Conservation (phyloP, 2,113 vertebrate species). For the Chaetodon auriga region DNA sequence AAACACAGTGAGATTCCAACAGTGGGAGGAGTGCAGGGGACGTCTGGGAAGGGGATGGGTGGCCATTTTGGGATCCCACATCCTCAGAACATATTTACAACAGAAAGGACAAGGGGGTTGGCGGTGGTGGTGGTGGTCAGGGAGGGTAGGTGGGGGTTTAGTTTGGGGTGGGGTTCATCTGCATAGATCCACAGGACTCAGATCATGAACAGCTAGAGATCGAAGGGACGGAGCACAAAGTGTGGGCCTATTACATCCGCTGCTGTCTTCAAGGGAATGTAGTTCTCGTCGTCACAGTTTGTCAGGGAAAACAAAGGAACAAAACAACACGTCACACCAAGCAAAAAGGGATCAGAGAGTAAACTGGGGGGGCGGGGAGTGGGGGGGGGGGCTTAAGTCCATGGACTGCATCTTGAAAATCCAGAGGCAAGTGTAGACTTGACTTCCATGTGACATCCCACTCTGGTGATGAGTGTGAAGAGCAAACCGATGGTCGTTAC, state of each 20-base stretch:
- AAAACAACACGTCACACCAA: conserved; percentile 17
- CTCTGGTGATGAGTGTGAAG: conserved; percentile 16
- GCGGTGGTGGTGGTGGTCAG: conserved; percentile 17
- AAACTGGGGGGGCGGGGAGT: neutral
- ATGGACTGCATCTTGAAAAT: conserved; percentile 17
- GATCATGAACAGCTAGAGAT: conserved; percentile 63
- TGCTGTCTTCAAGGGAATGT: conserved; percentile 67
- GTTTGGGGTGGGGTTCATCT: conserved; percentile 70
- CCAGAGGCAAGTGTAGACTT: conserved; percentile 14
- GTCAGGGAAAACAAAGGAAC: conserved; percentile 22
- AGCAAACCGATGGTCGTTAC: conserved; percentile 1
- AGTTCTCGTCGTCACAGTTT: conserved; percentile 33
- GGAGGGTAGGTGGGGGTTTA: conserved; percentile 13
- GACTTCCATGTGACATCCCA: conserved; percentile 24
- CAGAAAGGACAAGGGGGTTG: conserved; percentile 69
- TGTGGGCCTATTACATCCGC: conserved; percentile 61
- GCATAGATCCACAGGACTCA: conserved; percentile 83
- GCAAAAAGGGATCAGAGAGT: conserved; percentile 1
- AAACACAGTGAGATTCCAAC: conserved; percentile 77
- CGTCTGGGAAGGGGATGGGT: neutral
- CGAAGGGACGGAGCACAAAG: conserved; percentile 25
- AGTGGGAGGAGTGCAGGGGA: conserved; percentile 19
- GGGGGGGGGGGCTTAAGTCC: neutral
- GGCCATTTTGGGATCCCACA: conserved; percentile 58
- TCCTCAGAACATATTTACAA: conserved; percentile 80